Evolutionary conservation across 2,888 invertebrate genomes (phyloP).

Genomic region (Theretra japonica): DNA sequence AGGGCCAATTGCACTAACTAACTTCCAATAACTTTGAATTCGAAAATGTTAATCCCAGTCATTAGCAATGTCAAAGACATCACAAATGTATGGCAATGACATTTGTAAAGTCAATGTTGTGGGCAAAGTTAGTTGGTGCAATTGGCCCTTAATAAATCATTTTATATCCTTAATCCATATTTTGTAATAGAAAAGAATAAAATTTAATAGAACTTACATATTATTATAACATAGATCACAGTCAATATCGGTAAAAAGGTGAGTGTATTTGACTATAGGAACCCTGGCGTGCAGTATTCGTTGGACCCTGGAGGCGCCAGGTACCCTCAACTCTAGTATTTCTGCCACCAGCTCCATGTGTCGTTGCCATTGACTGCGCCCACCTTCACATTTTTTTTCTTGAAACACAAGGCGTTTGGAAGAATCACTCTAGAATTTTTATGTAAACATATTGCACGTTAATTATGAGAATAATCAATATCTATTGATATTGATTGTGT

Average conservation of each 20-base stretch:
- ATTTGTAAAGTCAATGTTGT: too few species aligned
- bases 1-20: too few species aligned
- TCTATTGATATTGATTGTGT: too few species aligned
- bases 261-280: slow-evolving; percentile 94
- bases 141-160: too few species aligned
- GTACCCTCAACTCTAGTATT: slow-evolving; percentile 88
- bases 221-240: slow-evolving; percentile 94
- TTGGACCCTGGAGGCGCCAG: slow-evolving; percentile 88
- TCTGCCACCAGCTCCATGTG: slow-evolving; percentile 90
- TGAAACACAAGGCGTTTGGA: slow-evolving; percentile 68
- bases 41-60: too few species aligned
- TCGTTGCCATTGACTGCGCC: slow-evolving; percentile 87
- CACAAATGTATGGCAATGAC: too few species aligned
- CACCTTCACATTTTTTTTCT: slow-evolving; percentile 67
- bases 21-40: too few species aligned
- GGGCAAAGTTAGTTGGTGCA: too few species aligned
- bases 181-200: background rate
- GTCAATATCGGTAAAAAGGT: slow-evolving; percentile 90
- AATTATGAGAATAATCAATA: too few species aligned
- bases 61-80: too few species aligned
- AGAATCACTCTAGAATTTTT: slow-evolving; percentile 11
- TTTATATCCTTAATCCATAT: background rate
- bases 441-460: background rate
- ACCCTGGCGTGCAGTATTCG: slow-evolving; percentile 93
- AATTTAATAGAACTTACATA: slow-evolving; percentile 84